Evolutionary conservation across 2,888 invertebrate genomes (phyloP), one percentile per base, ranked within the genome.

Genomic region (Ophion ventricosus): DNA sequence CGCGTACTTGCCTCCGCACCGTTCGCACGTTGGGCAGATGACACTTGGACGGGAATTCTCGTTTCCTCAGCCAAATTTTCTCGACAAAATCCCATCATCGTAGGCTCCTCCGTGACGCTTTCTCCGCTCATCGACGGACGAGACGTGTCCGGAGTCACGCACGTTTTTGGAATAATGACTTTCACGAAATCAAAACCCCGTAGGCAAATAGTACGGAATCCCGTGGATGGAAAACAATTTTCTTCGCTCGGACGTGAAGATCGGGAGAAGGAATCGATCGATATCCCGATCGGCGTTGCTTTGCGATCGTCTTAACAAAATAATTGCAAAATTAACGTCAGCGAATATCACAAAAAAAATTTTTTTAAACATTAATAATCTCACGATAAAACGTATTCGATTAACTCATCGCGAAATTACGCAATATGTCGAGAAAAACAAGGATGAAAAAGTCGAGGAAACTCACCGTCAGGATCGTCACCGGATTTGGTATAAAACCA

Each of bases 401-500:
- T 43, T 11, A 10, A 2, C 14, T 43, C 14, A 17, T 14, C 0
- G 43, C 1, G 2, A 43, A 3, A 43, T 35, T 35, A 8, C 35
- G 35, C 3, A 35, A 35, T 5, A 5, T 35, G 8, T 35, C 8
- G 35, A 35, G 3, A 35, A 43, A 43, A 43, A 14, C 14, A 3
- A 43, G 43, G 43, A 11, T 43, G 2, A 49, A 17, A 49, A 25
- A 23, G 0, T 11, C 7, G n/a, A 35, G 3, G 20, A 57, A 25
- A 85, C 67, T 61, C 49, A 85, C 81, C 80, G 11, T 85, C 80
- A 20, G 57, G 14, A 8, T 61, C 54, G n/a, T 83, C 54, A 14
- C 26, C 11, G 7, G 82, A 66, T 54, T 85, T 85, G 20, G 82
- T 74, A 54, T 78, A 85, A 59, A 86, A 86, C 78, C 85, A 80